Conservation (phyloP, 2,797 vertebrate genomes). For the Crenichthys baileyi region DNA sequence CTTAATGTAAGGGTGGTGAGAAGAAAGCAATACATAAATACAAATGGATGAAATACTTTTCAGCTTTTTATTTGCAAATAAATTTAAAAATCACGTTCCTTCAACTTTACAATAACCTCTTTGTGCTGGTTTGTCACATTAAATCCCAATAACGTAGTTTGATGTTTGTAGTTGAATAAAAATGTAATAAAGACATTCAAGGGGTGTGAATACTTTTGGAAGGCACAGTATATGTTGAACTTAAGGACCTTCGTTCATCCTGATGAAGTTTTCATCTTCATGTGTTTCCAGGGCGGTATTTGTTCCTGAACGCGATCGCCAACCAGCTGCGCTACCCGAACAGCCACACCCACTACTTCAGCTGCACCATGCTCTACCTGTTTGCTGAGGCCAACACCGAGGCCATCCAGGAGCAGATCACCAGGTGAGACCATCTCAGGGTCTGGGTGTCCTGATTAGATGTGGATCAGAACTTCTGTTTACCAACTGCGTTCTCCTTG, state of each 20-base stretch:
- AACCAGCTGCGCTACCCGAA: slow-evolving; percentile 99
- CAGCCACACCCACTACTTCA: slow-evolving; percentile 99
- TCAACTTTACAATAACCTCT: not conserved
- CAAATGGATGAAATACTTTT: not conserved
- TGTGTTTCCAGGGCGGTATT: slow-evolving; percentile 88
- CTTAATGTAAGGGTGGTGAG: too few relatives aligned
- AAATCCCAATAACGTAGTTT: not conserved
- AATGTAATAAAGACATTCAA: not conserved
- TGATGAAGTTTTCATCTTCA: not conserved
- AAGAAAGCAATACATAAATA: too few relatives aligned
- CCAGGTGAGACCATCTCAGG: slow-evolving; percentile 82
- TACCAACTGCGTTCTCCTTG: not conserved
- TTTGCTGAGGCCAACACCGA: slow-evolving; percentile 99
- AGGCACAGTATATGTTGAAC: not conserved
- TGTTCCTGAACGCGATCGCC: slow-evolving; percentile 98
- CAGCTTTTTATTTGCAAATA: not conserved
- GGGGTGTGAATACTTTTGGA: not conserved
- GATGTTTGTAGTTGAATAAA: not conserved
- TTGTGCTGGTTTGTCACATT: not conserved
- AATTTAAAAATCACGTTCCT: not conserved
- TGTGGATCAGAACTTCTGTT: not conserved
- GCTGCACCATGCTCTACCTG: slow-evolving; percentile 98
- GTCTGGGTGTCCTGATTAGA: rapidly evolving
- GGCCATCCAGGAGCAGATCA: slow-evolving; percentile 99
- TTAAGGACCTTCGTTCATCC: not conserved